A percentile compares a stretch with the other conserved stretches of the same genome.
phyloP scores from a whole-genome alignment of 92 coral and sea anemone species.

The Epizoanthus ramosus region DNA sequence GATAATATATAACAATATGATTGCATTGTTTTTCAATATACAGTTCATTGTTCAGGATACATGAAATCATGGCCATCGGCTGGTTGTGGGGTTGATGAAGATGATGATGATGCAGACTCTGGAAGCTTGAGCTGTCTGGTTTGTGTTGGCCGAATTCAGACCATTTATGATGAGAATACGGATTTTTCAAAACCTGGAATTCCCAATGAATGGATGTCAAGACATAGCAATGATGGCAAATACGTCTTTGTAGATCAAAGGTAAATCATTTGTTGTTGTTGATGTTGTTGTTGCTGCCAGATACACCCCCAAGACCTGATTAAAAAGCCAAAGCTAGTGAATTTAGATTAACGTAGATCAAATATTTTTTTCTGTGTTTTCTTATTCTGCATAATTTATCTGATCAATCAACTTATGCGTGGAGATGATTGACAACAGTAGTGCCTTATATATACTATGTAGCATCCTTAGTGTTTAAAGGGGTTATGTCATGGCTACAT shows the following conservation, averaged over 20 bases:
- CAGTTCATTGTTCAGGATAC: constrained; percentile 89
- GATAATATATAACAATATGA: neutral
- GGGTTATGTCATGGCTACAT: too few relatives aligned
- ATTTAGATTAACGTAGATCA: too few relatives aligned
- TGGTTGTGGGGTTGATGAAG: constrained; percentile 61
- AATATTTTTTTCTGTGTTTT: too few relatives aligned
- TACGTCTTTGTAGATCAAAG: constrained; percentile 79
- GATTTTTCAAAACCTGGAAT: constrained; percentile 74
- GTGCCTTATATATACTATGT: too few relatives aligned
- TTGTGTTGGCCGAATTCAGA: constrained; percentile 78
- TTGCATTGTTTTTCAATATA: neutral
- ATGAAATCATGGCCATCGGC: constrained; percentile 94
- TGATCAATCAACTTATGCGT: too few relatives aligned
- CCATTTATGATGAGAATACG: constrained; percentile 70
- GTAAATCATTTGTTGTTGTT: constrained; percentile 33
- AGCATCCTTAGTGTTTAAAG: too few relatives aligned
- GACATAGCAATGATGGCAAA: constrained; percentile 83
- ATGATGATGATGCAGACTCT: constrained; percentile 77
- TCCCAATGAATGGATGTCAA: constrained; percentile 72
- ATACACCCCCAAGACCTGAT: neutral
- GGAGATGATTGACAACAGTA: too few relatives aligned
- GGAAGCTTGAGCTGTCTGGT: constrained; percentile 82
- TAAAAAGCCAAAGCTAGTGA: neutral
- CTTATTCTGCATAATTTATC: too few relatives aligned
- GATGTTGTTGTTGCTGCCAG: neutral